Evolutionary conservation across 2,888 invertebrate genomes (phyloP), one percentile per base, ranked within the genome.

Genomic region (Pterostichus madidus): DNA sequence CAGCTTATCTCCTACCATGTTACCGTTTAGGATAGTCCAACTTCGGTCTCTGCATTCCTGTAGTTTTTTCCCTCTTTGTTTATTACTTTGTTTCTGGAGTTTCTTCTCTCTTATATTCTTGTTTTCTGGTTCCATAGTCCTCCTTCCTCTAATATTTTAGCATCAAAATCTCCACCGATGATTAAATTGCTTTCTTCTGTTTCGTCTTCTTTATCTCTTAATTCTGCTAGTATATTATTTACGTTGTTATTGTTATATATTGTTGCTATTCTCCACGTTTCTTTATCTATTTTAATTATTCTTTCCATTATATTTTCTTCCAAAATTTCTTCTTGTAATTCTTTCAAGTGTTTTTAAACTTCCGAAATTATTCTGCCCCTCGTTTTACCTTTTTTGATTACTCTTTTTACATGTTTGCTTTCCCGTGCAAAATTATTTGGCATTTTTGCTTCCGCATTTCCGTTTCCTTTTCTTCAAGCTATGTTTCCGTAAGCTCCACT

Each of bases 211-310:
- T 68, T 35, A 8, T 68, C 15, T 8, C 35, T 13, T 68, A 68
- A 35, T 68, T 68, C 64, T 39, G n/a, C 31, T 2, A 68, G 10
- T 68, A 39, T 39, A 5, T 32, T 31, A 7, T 59, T 17, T 24
- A 59, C 8, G 5, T 15, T 56, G 17, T 59, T 59, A 15, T 68
- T 68, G 15, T 68, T 68, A 15, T 68, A 68, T 4, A 68, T 39
- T 11, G 64, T 68, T 68, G 35, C 5, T 13, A 68, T 68, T 68
- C 39, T 32, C 64, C 35, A 39, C n/a, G 7, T 35, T 39, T 68
- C 64, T 1, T 13, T 68, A 13, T 39, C 64, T 39, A 39, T 11
- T n/a, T 11, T 0, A n/a, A 35, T 32, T 32, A 13, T 7, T 68
- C 64, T 39, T 35, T 68, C 56, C 13, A 8, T 6, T 4, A 15